Base-by-base conservation (phyloP, 2,888 invertebrate species). In the Hypomecis punctinalis region DNA sequence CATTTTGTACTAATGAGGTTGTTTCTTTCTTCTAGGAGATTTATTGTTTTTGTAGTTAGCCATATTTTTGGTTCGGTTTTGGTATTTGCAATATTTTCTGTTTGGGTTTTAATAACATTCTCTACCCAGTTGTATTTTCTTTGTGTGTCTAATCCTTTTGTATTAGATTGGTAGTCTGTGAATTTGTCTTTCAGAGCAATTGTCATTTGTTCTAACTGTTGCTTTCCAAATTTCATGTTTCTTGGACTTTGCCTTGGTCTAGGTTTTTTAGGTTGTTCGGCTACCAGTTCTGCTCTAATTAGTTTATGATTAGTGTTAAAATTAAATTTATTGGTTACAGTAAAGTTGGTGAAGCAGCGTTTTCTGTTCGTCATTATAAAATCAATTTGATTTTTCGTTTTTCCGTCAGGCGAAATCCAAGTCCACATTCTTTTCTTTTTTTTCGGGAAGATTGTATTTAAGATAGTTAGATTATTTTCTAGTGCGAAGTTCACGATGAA, bases 241-340 rank as follows among this genome's bases (percentile, higher is more conserved):
- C 9, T 36, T 45, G 36, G n/a, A 0, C 70, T 42, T 47, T 59
- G 51, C 63, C 57, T 75, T 66, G 74, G 72, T 72, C 75, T 76
- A 46, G 46, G 46, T 4, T 71, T 72, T 57, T 57, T 76, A 66
- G 70, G 72, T 68, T 68, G 69, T 0, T 2, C 59, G 64, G 60
- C 36, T 42, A 1, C 55, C 3, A 77, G 47, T 70, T 76, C 74
- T 3, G 75, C 63, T 72, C 77, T 66, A 6, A 79, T 66, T 7
- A 79, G 23, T 23, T 23, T 23, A 23, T 23, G 23, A 36, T 78
- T 71, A 7, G 75, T 74, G 43, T 76, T 76, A 42, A 72, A 76
- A 39, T 76, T 76, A 0, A 76, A 61, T 42, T 68, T 46, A 4
- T 46, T 46, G 23, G 23, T 46, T 7, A 46, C 23, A 8, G 8